A percentile compares a stretch with the other conserved stretches of the same genome.
Conservation (phyloP, 2,797 vertebrate species). For the Cephalopachus bancanus region DNA sequence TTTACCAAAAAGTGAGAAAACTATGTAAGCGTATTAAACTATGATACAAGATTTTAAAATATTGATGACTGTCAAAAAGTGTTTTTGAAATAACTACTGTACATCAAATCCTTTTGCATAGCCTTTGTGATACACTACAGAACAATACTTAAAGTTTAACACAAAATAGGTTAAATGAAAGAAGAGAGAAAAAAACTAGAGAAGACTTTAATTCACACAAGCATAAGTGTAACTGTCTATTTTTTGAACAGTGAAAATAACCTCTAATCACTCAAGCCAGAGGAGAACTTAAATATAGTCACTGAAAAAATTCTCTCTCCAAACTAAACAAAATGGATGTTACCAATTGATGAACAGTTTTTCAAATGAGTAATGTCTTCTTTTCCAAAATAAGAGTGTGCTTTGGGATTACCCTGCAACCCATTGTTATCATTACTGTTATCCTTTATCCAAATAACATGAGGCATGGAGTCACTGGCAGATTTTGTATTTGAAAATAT, state of each 20-base stretch:
- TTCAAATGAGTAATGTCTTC: not conserved
- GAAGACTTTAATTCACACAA: slow-evolving; percentile 30
- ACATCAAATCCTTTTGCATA: not conserved
- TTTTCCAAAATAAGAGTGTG: not conserved
- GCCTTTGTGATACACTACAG: not conserved
- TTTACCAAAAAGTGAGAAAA: not conserved
- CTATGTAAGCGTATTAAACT: not conserved
- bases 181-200: not conserved
- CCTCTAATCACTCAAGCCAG: slow-evolving; percentile 18
- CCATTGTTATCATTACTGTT: not conserved
- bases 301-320: slow-evolving; percentile 51
- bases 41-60: slow-evolving; percentile 26
- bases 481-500: not conserved
- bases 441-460: not conserved
- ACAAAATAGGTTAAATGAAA: slow-evolving; percentile 64
- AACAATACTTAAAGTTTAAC: slow-evolving; percentile 27
- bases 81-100: slow-evolving; percentile 62
- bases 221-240: not conserved
- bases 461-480: not conserved
- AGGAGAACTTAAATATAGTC: slow-evolving; percentile 62
- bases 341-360: slow-evolving; percentile 40
- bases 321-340: slow-evolving; percentile 53
- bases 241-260: slow-evolving; percentile 77
- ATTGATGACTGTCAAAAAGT: slow-evolving; percentile 38
- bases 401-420: not conserved